A percentile compares a stretch with the other conserved stretches of the same genome.
These are phyloP conservation scores for Capra hircus DNA, from an alignment of 2,113 vertebrate species.

Conservation along the genomic window DNA sequence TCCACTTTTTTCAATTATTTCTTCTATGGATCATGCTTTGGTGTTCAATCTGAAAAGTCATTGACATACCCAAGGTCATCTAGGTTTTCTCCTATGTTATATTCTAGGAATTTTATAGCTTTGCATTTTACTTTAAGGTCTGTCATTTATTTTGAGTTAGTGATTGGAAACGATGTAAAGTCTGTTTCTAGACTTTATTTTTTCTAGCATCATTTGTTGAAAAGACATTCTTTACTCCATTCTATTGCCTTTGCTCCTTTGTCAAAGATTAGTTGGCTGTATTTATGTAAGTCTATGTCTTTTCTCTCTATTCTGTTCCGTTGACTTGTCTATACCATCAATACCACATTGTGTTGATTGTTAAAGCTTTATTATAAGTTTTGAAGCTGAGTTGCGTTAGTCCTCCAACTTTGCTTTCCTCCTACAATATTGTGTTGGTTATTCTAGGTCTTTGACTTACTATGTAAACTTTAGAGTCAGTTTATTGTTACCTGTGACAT, in stretches of 20 bases:
- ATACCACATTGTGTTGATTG: not conserved
- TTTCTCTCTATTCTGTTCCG: not conserved
- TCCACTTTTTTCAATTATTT: not conserved
- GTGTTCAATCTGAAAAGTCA: not conserved
- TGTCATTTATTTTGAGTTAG: not conserved
- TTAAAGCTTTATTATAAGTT: not conserved
- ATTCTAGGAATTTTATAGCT: not conserved
- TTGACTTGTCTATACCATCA: not conserved
- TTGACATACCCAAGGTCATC: not conserved
- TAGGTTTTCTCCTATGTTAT: not conserved
- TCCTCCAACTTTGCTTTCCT: not conserved
- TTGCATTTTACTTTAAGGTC: not conserved
- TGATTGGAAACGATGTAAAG: not conserved
- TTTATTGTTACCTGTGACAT: not conserved
- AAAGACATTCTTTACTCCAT: not conserved
- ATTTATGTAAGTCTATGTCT: not conserved
- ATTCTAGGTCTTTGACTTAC: not conserved
- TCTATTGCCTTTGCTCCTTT: not conserved
- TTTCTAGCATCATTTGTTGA: not conserved
- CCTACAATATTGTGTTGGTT: not conserved
- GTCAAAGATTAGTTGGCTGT: not conserved
- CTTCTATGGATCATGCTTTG: not conserved
- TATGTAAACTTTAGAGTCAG: not conserved
- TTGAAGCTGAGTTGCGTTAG: not conserved
- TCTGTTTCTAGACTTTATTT: not conserved